Evolutionary conservation across 2,797 vertebrate species (phyloP), one percentile per base, ranked within the genome.

Genomic region (Eospalax fontanierii): DNA sequence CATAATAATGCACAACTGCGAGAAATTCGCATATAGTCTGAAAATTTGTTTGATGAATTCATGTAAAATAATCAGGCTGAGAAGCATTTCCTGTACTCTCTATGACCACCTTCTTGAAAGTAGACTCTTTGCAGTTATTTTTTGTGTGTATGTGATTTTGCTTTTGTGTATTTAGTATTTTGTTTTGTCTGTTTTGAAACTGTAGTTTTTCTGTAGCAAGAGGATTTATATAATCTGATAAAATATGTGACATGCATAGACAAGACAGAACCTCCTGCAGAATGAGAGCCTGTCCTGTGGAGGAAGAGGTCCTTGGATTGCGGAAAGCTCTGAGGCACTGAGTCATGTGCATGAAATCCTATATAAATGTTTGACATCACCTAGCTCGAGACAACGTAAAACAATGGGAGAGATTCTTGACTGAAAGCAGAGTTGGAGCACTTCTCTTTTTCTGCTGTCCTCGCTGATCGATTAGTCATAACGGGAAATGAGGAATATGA

Each of bases 31-130:
- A 46, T 14, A 68, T 3, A 82, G 0, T 21, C 66, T 71, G 63
- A 95, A 95, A 96, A 79, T 73, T 33, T 15, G 50, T 21, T 71
- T 93, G 70, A 89, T 50, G 15, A 90, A 83, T 88, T 93, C 21
- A 28, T 65, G 59, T 35, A 66, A 87, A 93, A 90, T 65, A 81
- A 83, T 30, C 9, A 90, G 66, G 14, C 43, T 88, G 33, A 90
- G 79, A 96, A 91, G 43, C 43, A 68, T 61, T 74, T 81, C n/a
- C 30, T 65, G 1, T 54, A 30, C 33, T 93, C 43, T 87, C 74
- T 61, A 8, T 66, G 74, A 24, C 50, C 18, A 6, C 46, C 12
- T 85, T 93, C 79, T 86, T 80, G 21, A 92, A 95, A 68, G 3
- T 40, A n/a, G 24, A 57, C 61, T 78, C 30, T 79, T 78, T 66